Evolutionary conservation across 37 sponge, comb jelly and placozoan species (phyloP), one percentile per base, ranked within the genome.

Genomic region (Hormiphora californensis): DNA sequence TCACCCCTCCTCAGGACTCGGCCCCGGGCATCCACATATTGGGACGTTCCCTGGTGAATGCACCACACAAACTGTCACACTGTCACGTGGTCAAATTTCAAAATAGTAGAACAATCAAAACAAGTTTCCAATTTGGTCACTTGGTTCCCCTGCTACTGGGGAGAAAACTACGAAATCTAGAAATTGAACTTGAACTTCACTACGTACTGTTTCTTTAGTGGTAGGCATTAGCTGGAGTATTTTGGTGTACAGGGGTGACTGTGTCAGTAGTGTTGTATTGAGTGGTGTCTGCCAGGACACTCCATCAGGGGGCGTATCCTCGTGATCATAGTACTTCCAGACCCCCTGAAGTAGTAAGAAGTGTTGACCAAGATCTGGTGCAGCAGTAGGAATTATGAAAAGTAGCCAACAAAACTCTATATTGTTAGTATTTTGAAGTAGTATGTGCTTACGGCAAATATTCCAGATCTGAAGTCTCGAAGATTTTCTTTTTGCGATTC

Each of bases 1-100:
- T 88, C 89, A 12, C 85, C 85, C 8, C 89, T 85, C 23, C 89
- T 37, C 61, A 88, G 81, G 21, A 88, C 32, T 17, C 67, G 67
- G 32, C 19, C 67, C 35, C 34, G 37, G 8, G 37, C 37, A 19
- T 65, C 67, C 67, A 65, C 67, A 38, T 65, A 38, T 38, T 65
- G 38, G 32, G 67, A 33, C 2, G 37, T 5, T 7, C 67, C 67
- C 67, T 65, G 67, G 5, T 23, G 12, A 8, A 46, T 17, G 51
- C 11, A 12, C 12, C 8, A 46, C 8, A 46, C 8, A 12, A 46
- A 15, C 9, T 9, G 53, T 49, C 9, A 49, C 15, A 49, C 9
- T 9, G 15, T 49, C 53, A 49, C 53, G 53, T 49, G 15, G 53
- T 15, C 15, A 49, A 49, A 15, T 49, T 9, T 9, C 12, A 49